These are phyloP conservation scores for Akabosia matsudoensis DNA, from an alignment of 1,140 invertebrate species.

Conservation along the genomic window DNA sequence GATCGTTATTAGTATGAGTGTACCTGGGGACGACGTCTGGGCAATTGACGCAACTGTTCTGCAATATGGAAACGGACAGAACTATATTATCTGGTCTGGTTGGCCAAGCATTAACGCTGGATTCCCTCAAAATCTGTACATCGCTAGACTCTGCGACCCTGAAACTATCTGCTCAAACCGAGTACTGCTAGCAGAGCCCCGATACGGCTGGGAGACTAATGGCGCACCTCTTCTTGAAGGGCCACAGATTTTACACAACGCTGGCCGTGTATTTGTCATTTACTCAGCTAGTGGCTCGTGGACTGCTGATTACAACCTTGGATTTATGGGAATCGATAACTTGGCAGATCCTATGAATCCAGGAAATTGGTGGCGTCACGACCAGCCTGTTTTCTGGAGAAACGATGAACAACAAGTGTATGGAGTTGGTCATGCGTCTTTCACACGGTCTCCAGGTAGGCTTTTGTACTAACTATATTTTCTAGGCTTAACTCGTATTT, in stretches of 20 bases:
- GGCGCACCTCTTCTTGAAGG: slow-evolving; percentile 36
- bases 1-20: slow-evolving; percentile 18
- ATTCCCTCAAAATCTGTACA: slow-evolving; percentile 45
- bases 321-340: slow-evolving; percentile 44
- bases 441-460: slow-evolving; percentile 41
- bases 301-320: slow-evolving; percentile 43
- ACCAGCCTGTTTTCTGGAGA: slow-evolving; percentile 41
- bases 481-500: too few species aligned
- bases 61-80: slow-evolving; percentile 36
- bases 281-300: slow-evolving; percentile 42
- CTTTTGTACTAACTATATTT: too few species aligned
- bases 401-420: slow-evolving; percentile 40
- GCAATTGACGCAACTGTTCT: slow-evolving; percentile 43
- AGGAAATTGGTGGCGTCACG: slow-evolving; percentile 41
- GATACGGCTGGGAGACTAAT: slow-evolving; percentile 26
- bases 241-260: slow-evolving; percentile 37
- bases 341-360: slow-evolving; percentile 36
- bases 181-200: slow-evolving; percentile 30
- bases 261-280: slow-evolving; percentile 36
- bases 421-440: slow-evolving; percentile 42
- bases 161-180: slow-evolving; percentile 29
- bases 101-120: slow-evolving; percentile 40
- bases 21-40: slow-evolving; percentile 41
- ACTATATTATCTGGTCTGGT: slow-evolving; percentile 44
- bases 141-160: slow-evolving; percentile 40